Evolutionary conservation across 2,113 vertebrate species (phyloP).

Genomic region (Pluvialis apricaria): DNA sequence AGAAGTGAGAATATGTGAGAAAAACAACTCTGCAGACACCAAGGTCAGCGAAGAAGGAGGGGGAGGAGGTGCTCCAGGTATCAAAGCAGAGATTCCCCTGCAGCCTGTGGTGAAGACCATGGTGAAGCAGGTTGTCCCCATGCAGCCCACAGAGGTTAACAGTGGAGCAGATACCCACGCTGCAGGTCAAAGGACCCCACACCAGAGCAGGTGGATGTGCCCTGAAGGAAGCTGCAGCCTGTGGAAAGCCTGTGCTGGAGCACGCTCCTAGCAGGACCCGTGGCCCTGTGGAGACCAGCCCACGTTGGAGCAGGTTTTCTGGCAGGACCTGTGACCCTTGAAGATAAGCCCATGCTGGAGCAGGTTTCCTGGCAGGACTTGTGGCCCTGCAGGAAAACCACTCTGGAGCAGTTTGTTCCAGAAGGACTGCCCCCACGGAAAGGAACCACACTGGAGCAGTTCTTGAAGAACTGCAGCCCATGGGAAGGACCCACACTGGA

Average conservation of each 20-base stretch:
- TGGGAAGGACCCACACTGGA: background rate
- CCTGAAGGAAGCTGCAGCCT: background rate
- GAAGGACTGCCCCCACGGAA: background rate
- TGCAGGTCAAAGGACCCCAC: background rate
- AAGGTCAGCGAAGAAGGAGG: background rate
- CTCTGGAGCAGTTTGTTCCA: too few species aligned
- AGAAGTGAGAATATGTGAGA: background rate
- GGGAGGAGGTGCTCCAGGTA: background rate
- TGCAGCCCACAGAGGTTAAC: background rate
- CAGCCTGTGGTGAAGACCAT: background rate
- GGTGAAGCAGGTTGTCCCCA: background rate
- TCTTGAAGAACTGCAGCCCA: background rate
- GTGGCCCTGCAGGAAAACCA: background rate
- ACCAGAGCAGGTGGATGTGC: background rate
- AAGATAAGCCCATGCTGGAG: too few species aligned
- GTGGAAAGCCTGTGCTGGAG: background rate
- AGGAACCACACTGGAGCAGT: background rate
- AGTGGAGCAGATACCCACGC: too few species aligned
- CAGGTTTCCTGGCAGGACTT: background rate
- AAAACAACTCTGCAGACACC: background rate
- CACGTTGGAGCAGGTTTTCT: too few species aligned
- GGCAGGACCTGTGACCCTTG: too few species aligned
- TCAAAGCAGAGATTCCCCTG: background rate
- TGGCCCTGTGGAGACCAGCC: too few species aligned
- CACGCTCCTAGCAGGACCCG: background rate